A percentile compares a stretch with the other conserved stretches of the same genome.
Evolutionary conservation across 2,888 invertebrate species (phyloP).

Genomic region (Rotaria socialis): DNA sequence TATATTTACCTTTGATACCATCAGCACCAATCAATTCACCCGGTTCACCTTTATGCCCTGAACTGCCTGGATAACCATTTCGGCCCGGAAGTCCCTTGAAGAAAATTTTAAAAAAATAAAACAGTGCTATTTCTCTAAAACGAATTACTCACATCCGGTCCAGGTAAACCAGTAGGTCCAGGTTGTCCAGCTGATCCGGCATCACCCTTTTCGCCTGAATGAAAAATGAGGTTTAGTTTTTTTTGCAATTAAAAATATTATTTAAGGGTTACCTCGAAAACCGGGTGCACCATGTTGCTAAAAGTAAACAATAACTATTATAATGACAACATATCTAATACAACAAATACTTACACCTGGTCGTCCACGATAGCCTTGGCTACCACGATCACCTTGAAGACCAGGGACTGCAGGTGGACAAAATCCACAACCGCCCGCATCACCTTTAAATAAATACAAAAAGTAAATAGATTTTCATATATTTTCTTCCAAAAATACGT

Average conservation of each 20-base stretch:
- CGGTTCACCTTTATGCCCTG: slow-evolving; percentile 47
- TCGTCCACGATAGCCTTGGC: slow-evolving; percentile 16
- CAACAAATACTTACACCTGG: slow-evolving; percentile 5
- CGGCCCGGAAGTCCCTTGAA: slow-evolving; percentile 48
- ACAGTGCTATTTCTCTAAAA: no score
- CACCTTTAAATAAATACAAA: not conserved
- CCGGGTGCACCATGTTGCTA: slow-evolving; percentile 24
- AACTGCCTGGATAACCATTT: slow-evolving; percentile 48
- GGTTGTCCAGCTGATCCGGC: slow-evolving; percentile 39
- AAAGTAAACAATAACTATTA: not conserved
- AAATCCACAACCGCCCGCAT: slow-evolving; percentile 6
- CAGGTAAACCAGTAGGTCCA: slow-evolving; percentile 42
- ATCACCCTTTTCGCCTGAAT: slow-evolving; percentile 42
- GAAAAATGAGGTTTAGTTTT: not conserved
- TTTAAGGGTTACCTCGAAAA: not conserved
- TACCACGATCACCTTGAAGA: slow-evolving; percentile 25
- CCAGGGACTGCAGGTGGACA: not conserved
- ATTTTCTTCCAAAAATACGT: not conserved
- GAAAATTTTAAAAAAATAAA: not conserved
- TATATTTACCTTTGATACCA: slow-evolving; percentile 13
- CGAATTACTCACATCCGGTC: slow-evolving; percentile 43
- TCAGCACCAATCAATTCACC: slow-evolving; percentile 32
- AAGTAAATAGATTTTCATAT: not conserved
- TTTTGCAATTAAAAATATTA: not conserved
- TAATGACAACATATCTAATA: not conserved